Evolutionary conservation across 2,797 vertebrate species (phyloP), one percentile per base, ranked within the genome.

Genomic region (Poeciliopsis gracilis): DNA sequence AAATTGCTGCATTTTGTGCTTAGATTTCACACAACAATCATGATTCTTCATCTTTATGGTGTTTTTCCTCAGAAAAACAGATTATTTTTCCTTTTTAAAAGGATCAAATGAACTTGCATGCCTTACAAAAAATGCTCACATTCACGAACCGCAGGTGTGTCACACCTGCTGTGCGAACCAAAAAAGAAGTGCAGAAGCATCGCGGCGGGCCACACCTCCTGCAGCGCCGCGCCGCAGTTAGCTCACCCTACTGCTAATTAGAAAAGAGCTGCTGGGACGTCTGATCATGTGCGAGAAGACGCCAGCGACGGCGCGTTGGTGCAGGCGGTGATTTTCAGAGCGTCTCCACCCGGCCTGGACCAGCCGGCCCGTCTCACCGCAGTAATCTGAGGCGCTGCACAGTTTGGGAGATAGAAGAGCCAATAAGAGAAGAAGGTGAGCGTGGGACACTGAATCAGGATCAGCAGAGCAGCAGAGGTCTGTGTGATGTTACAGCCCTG

Each of bases 321-420:
- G 83, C 80, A 91, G 85, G 88, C 89, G 84, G 84, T 76, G 81
- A 84, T 84, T 88, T 76, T 82, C 70, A 18, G 63, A 15, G 23
- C 66, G 66, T 69, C 36, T 12, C 25, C 13, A 77, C 70, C 73
- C 78, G 59, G 78, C 33, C 78, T 66, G 70, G 77, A 72, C 72
- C 73, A 41, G 71, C 83, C n/a, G 49, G 18, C 69, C 82, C 82
- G 86, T 87, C 86, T 89, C 90, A 92, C 87, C 23, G 81, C 73
- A 83, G 88, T 85, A 91, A 86, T 88, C 89, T 81, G 87, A 87
- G 80, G 84, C 67, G 57, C 84, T 87, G 88, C 66, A 43, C 66
- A 25, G 43, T 28, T 23, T 61, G 46, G 57, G 30, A 75, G 75
- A 77, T 78, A 47, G 69, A 78, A 78, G 76, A 73, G 45, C 67